These are phyloP conservation scores for Lacanobia oleracea DNA, from an alignment of 2,888 invertebrate genomes.

Conservation along the genomic window DNA sequence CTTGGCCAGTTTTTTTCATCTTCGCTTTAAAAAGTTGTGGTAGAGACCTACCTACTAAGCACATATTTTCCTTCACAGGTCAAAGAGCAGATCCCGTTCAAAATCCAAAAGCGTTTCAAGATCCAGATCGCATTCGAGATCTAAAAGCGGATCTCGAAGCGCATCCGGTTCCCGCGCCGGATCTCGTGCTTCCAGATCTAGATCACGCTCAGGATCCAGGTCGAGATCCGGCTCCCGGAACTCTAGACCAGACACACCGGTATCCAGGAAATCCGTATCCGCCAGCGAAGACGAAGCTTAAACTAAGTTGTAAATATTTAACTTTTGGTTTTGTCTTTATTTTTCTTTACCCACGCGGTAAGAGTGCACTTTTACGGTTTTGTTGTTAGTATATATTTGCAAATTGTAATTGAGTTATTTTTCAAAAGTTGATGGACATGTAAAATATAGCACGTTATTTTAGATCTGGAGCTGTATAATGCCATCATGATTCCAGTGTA, in stretches of 20 bases:
- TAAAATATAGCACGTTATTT: slow-evolving; percentile 8
- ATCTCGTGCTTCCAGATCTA: slow-evolving; percentile 83
- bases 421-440: slow-evolving; percentile 11
- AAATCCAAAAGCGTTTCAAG: slow-evolving; percentile 74
- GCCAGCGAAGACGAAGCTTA: slow-evolving; percentile 90
- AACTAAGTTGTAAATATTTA: slow-evolving; percentile 65
- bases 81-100: slow-evolving; percentile 68
- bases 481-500: background rate
- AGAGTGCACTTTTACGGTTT: slow-evolving; percentile 35
- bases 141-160: slow-evolving; percentile 61
- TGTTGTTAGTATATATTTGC: slow-evolving; percentile 11
- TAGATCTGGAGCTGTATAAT: background rate
- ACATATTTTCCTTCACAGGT: slow-evolving; percentile 69
- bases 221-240: slow-evolving; percentile 85
- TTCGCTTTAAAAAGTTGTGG: too few species aligned
- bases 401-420: slow-evolving; percentile 28
- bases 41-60: background rate
- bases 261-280: slow-evolving; percentile 91
- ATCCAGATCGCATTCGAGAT: slow-evolving; percentile 76
- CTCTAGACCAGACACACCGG: slow-evolving; percentile 89
- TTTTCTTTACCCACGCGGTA: slow-evolving; percentile 56
- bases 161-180: slow-evolving; percentile 76
- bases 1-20: too few species aligned
- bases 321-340: slow-evolving; percentile 46
- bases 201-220: slow-evolving; percentile 82